Evolutionary conservation across 2,113 vertebrate genomes (phyloP), one percentile per base, ranked within the genome.

Genomic region (Pseudolaguvia tuberculata): DNA sequence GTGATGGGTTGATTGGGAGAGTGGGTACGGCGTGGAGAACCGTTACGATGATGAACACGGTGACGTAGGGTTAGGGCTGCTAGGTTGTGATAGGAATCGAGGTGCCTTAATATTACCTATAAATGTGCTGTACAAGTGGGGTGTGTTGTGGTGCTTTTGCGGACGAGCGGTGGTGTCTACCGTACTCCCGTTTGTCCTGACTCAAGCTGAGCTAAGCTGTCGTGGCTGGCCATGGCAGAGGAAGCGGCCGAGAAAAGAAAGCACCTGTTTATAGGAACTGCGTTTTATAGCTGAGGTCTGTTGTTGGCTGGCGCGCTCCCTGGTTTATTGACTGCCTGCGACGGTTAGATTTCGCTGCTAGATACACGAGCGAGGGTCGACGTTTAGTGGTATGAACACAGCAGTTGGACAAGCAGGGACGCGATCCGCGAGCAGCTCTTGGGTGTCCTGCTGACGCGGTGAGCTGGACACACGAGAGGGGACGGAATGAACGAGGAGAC

Each of bases 1-100:
- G 90, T 83, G 81, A 79, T 77, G 79, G 84, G 72, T 72, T 74
- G 70, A 68, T 62, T 59, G 65, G 75, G 63, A 25, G 29, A 51
- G 68, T 50, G 62, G 62, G 66, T 23, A 53, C 25, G 56, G 73
- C 42, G 58, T n/a, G 59, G 82, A 79, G 72, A 82, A 80, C 75
- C 78, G 78, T 56, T 53, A 72, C 70, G 65, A 35, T 47, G 42
- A 79, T 80, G 80, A 78, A 81, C 77, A 78, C 31, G 57, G 52
- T 5, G 13, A 53, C 8, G 53, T 4, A 4, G 15, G 50, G 3
- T 21, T 50, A 50, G 48, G 48, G 13, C 14, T 50, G 3, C 17
- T 14, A 15, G 48, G 45, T 53, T 5, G 25, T 31, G 35, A 42
- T 9, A 4, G 11, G 55, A 42, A 2, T 21, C 27, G 29, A 42